Evolutionary conservation across 64 coral and sea anemone species (phyloP).

Genomic region (Stichodactyla helianthus): DNA sequence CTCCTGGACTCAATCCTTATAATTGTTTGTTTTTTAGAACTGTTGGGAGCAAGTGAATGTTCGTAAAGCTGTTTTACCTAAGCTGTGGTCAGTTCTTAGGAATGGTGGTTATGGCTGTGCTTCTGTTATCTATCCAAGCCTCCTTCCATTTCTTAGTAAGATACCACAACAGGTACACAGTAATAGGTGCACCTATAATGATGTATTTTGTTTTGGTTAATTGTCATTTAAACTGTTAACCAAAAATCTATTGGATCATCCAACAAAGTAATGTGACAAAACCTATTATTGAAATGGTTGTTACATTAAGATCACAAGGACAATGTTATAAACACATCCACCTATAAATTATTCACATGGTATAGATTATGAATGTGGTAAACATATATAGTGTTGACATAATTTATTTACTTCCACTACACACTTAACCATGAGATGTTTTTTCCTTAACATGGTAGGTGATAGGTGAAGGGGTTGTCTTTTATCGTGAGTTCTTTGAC

Average conservation of each 20-base stretch:
- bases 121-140: constrained; percentile 57
- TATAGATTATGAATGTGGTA: no score
- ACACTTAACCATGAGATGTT: not conserved
- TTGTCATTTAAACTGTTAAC: no score
- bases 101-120: constrained; percentile 87
- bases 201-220: not conserved
- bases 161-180: constrained; percentile 70
- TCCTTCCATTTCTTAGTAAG: constrained; percentile 85
- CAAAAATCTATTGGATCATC: no score
- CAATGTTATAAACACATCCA: no score
- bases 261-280: no score
- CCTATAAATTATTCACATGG: no score
- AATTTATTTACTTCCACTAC: not conserved
- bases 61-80: constrained; percentile 90
- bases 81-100: constrained; percentile 75
- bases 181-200: not conserved
- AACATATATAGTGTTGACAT: no score
- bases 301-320: no score
- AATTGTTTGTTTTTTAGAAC: constrained; percentile 35
- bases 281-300: no score
- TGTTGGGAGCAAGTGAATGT: constrained; percentile 96
- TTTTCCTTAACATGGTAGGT: constrained; percentile 31
- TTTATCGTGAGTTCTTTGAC: constrained; percentile 72
- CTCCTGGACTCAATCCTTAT: not conserved
- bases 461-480: constrained; percentile 34